These are phyloP conservation scores for Eonycteris spelaea DNA, from an alignment of 2,113 vertebrate genomes.

Conservation along the genomic window DNA sequence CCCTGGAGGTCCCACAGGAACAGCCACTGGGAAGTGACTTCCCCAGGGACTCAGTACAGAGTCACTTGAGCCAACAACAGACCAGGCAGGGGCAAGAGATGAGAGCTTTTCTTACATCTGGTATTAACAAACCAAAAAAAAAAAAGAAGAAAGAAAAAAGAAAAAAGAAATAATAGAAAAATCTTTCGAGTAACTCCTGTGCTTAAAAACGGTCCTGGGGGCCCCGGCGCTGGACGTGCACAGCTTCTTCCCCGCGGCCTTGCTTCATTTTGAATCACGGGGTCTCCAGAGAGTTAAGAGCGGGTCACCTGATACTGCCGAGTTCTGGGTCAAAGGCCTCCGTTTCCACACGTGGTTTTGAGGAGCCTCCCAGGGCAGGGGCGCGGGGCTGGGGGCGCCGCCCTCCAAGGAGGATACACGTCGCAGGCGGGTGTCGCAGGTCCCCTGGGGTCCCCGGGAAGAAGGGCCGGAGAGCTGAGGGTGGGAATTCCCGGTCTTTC, in stretches of 20 bases:
- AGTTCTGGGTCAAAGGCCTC: not conserved
- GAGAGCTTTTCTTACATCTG: not conserved
- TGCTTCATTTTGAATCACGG: not conserved
- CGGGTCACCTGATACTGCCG: not conserved
- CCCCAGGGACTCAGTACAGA: fast-evolving
- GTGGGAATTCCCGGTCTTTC: not conserved
- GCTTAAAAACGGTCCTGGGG: too few species aligned
- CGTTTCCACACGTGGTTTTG: fast-evolving
- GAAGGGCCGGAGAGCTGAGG: too few species aligned
- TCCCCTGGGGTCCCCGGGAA: not conserved
- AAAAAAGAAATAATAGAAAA: not conserved
- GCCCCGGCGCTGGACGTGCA: fast-evolving
- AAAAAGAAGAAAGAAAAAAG: not conserved
- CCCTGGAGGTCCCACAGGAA: not conserved
- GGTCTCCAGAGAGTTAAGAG: fast-evolving
- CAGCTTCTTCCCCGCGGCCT: too few species aligned
- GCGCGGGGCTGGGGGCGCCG: fast-evolving
- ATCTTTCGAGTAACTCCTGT: not conserved
- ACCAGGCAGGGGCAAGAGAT: not conserved
- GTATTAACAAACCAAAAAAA: not conserved
- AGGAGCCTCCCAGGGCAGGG: not conserved
- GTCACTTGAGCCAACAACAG: not conserved
- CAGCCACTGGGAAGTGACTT: fast-evolving
- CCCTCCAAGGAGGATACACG: fast-evolving
- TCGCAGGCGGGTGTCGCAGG: not conserved